Base-by-base conservation (phyloP, 2,888 invertebrate species). In the Troides aeacus region DNA sequence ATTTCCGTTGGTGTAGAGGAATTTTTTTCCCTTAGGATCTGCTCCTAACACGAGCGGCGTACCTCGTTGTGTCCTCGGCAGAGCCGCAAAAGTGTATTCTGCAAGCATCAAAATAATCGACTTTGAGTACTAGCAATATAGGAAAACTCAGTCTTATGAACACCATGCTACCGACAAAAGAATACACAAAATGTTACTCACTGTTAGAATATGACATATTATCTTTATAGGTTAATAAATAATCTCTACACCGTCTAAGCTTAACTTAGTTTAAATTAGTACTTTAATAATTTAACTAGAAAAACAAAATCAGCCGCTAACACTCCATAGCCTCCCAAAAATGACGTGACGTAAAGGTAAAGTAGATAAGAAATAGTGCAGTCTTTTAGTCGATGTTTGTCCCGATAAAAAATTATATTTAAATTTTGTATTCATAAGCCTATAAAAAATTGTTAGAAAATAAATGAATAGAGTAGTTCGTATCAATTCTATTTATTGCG, bases 1-100 rank as follows among this genome's bases (percentile, higher is more conserved):
- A 88, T 99, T 98, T 75, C 99, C 99, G 93, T 99, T 99, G 73
- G 98, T 96, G 86, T 99, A 99, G 66, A 99, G 94, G 89, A 99
- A 98, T 84, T 97, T 99, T 82, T 97, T 97, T 65, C 99, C 99
- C 89, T 99, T 99, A 4, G 99, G 99, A 92, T 99, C 99, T 58
- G 97, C 96, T 71, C 98, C 98, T 79, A 99, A 91, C 68, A 99
- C 99, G 77, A 99, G 94, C 57, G 99, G 98, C 77, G 97, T 96
- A 46, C 99, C 99, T 78, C 99, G 94, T 84, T 97, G 96, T 67
- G 99, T 99, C 81, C 97, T 95, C 72, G 99, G 99, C 83, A 99
- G 92, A 69, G 98, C 96, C 74, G 99, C 97, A 93, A 97, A 99
- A 88, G 96, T 96, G 88, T 95, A 96, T 89, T 97, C 97, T 97